Percentiles rank a stretch among this genome's conserved stretches.
These are phyloP conservation scores for Peucedramus taeniatus DNA, from an alignment of 2,113 vertebrate genomes.

Conservation along the genomic window DNA sequence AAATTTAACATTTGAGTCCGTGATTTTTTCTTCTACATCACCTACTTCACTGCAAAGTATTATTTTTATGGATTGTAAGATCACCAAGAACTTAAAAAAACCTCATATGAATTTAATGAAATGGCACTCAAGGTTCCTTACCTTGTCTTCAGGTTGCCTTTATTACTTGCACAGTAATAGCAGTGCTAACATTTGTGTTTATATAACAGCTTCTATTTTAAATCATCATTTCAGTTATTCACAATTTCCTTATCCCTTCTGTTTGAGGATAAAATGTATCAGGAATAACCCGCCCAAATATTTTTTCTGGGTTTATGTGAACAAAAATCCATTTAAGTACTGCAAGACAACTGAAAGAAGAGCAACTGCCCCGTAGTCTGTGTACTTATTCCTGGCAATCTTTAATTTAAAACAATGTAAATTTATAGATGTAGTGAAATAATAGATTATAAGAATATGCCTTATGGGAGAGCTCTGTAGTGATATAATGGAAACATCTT, in stretches of 20 bases:
- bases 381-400: background rate
- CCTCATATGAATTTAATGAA: background rate
- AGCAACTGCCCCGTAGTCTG: rapidly evolving
- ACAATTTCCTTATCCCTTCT: background rate
- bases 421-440: background rate
- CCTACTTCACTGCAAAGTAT: background rate
- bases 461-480: background rate
- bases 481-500: background rate
- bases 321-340: background rate
- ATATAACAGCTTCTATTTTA: background rate
- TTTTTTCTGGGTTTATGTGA: background rate
- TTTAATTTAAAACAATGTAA: background rate
- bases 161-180: background rate
- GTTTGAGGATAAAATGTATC: background rate
- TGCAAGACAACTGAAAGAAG: background rate
- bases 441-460: background rate
- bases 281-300: background rate
- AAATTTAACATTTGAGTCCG: background rate
- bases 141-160: background rate
- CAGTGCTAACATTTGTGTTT: background rate
- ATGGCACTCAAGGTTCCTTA: background rate
- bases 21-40: background rate
- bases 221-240: background rate
- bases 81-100: background rate
- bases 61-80: background rate